phyloP scores from a whole-genome alignment of 2,797 vertebrate genomes.

The Molossus alvarezi region DNA sequence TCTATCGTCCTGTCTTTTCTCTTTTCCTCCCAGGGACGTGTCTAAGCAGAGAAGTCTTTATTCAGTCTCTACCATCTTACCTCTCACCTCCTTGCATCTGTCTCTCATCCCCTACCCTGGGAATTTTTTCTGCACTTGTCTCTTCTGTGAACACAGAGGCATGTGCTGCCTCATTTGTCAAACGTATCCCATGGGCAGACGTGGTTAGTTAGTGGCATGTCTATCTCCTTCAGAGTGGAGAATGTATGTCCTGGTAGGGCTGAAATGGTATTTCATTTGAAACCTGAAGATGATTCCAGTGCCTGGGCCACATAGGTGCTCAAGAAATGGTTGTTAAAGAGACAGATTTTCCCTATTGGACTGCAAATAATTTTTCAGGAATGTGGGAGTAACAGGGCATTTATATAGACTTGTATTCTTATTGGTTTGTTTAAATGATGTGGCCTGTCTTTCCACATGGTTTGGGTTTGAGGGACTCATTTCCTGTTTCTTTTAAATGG shows the following conservation, averaged over 20 bases:
- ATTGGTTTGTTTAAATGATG: conserved; percentile 78
- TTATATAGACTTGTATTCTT: conserved; percentile 69
- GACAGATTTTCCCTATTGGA: conserved; percentile 35
- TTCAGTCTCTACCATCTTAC: neutral
- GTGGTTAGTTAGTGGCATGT: neutral
- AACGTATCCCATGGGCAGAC: neutral
- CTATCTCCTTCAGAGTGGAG: neutral
- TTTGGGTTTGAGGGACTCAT: conserved; percentile 81
- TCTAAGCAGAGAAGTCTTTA: conserved; percentile 4
- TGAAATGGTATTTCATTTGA: conserved; percentile 63
- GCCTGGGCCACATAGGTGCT: conserved; percentile 10
- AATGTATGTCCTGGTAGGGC: neutral
- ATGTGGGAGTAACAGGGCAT: conserved; percentile 53
- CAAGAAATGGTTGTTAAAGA: conserved; percentile 71
- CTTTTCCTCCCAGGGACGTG: neutral
- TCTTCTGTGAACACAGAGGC: neutral
- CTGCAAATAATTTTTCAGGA: conserved; percentile 69
- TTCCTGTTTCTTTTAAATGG: conserved; percentile 82
- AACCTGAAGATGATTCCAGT: conserved; percentile 52
- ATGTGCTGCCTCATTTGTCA: neutral
- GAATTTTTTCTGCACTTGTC: neutral
- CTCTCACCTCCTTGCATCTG: neutral
- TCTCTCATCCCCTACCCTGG: neutral
- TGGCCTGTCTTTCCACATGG: conserved; percentile 79
- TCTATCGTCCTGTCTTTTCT: neutral